Evolutionary conservation across 1,140 invertebrate genomes (phyloP).

Genomic region (Globodera rostochiensis): DNA sequence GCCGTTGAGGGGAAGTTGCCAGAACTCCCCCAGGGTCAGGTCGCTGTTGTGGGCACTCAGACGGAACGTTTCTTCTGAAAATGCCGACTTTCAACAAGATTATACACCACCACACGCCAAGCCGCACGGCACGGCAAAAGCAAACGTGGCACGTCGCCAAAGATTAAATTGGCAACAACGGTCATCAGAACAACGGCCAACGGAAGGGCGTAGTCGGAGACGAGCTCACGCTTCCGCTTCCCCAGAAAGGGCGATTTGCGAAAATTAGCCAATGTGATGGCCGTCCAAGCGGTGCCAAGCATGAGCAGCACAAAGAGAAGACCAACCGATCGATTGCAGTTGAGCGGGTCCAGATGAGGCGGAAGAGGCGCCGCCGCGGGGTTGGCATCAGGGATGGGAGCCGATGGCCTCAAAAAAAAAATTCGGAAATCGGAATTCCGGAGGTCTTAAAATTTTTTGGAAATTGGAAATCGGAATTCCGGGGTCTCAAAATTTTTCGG

Average conservation of each 20-base stretch:
- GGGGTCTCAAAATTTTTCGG: too few species aligned
- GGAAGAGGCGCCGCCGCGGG: neutral
- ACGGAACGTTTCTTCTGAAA: slow-evolving; percentile 32
- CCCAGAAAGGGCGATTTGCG: slow-evolving; percentile 68
- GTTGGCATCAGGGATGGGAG: too few species aligned
- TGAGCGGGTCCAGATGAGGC: slow-evolving; percentile 36
- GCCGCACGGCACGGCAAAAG: neutral
- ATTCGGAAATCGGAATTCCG: too few species aligned
- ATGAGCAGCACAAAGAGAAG: slow-evolving; percentile 67
- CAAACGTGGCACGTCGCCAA: slow-evolving; percentile 66
- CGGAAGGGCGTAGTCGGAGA: slow-evolving; percentile 68
- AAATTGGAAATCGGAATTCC: too few species aligned
- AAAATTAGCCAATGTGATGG: slow-evolving; percentile 67
- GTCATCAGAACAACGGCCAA: slow-evolving; percentile 67
- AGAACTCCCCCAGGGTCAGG: slow-evolving; percentile 33
- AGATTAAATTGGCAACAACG: slow-evolving; percentile 66
- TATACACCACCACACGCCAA: too few species aligned
- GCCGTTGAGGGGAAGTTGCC: slow-evolving; percentile 53
- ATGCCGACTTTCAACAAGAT: slow-evolving; percentile 22
- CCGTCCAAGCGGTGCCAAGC: slow-evolving; percentile 67
- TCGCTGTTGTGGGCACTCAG: slow-evolving; percentile 11
- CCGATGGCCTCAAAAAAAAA: too few species aligned
- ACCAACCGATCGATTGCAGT: slow-evolving; percentile 63
- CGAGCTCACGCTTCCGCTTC: slow-evolving; percentile 66
- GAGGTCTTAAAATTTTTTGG: too few species aligned